A percentile compares a stretch with the other conserved stretches of the same genome.
phyloP scores from a whole-genome alignment of 2,797 vertebrate genomes.

The Catharus ustulatus region DNA sequence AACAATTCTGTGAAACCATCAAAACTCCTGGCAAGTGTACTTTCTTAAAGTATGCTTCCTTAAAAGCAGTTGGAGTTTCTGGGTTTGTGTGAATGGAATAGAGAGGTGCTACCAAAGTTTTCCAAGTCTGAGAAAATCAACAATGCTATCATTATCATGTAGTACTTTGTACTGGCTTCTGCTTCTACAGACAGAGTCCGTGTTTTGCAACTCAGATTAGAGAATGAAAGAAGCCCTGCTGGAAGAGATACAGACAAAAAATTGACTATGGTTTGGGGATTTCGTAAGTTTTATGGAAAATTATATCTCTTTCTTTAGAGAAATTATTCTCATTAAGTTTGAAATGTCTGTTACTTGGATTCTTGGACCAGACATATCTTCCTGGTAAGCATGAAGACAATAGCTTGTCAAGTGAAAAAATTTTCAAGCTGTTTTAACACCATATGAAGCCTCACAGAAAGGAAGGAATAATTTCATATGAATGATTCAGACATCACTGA shows the following conservation, averaged over 20 bases:
- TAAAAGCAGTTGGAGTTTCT: not conserved
- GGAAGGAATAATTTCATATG: not conserved
- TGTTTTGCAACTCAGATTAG: not conserved
- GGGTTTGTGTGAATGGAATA: not conserved
- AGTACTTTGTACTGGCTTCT: not conserved
- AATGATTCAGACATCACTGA: not conserved
- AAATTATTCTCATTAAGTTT: not conserved
- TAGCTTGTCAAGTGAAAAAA: not conserved
- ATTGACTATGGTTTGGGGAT: not conserved
- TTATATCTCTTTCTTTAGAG: not conserved
- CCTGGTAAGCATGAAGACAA: not conserved
- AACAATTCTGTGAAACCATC: not conserved
- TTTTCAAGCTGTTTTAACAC: not conserved
- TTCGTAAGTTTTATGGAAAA: not conserved
- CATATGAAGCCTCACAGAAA: not conserved
- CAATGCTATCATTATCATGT: not conserved
- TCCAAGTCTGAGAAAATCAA: not conserved
- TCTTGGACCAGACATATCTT: not conserved
- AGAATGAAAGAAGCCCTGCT: not conserved
- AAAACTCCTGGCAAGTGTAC: rapidly evolving
- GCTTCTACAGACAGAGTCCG: not conserved
- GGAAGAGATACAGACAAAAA: not conserved
- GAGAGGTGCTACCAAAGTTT: not conserved
- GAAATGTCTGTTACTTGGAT: not conserved
- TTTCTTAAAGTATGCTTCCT: not conserved